These are phyloP conservation scores for Plecturocebus donacophilus DNA, from an alignment of 2,113 vertebrate genomes.

Conservation along the genomic window DNA sequence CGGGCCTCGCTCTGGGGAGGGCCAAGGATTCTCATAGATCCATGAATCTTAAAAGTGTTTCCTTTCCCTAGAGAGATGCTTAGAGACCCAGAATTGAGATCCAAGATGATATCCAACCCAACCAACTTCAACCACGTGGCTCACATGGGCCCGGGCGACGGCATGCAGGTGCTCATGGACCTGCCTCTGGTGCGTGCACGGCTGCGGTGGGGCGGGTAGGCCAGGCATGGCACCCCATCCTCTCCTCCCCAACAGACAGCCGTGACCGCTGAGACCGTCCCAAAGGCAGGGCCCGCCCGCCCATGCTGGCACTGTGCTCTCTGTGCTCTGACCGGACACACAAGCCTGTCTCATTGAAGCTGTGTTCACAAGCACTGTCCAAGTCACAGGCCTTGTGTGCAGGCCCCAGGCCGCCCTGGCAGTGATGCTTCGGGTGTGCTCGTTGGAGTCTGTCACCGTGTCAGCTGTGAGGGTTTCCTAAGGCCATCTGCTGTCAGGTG, in stretches of 20 bases:
- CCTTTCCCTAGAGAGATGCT: conserved; percentile 93
- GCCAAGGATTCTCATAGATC: neutral
- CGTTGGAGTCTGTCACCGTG: fast-evolving
- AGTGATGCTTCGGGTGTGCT: neutral
- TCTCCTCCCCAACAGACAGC: neutral
- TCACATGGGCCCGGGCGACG: conserved; percentile 99
- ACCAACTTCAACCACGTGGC: conserved; percentile 99
- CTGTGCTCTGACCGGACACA: neutral
- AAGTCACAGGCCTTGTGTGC: neutral
- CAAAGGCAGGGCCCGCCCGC: neutral
- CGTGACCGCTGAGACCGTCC: neutral
- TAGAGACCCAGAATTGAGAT: conserved; percentile 94
- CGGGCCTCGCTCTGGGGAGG: fast-evolving
- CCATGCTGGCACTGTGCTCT: neutral
- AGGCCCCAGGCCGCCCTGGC: neutral
- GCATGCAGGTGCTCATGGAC: conserved; percentile 99
- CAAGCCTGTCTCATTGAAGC: neutral
- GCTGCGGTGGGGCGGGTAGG: neutral
- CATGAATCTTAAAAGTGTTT: neutral
- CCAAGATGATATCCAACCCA: conserved; percentile 97
- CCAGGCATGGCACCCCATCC: neutral
- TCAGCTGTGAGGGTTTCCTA: fast-evolving
- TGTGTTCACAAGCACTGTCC: neutral
- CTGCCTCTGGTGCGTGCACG: conserved; percentile 93
- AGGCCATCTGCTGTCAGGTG: neutral